Percentiles rank a stretch among this genome's conserved stretches.
These are phyloP conservation scores for Drosophila nigritarsus DNA, from an alignment of 2,888 invertebrate species.

Conservation along the genomic window DNA sequence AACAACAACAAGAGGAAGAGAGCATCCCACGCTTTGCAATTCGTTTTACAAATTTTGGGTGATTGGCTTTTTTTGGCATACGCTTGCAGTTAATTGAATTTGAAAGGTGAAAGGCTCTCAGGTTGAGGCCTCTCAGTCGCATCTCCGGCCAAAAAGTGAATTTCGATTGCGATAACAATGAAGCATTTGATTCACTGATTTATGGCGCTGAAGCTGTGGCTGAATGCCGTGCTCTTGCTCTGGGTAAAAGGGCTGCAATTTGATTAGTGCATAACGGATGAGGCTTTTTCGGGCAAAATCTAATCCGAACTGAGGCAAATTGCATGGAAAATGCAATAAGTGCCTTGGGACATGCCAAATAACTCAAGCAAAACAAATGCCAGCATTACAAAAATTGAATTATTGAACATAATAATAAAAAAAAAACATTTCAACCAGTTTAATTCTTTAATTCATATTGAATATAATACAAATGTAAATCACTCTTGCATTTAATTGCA, in stretches of 20 bases:
- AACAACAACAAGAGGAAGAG: constrained; percentile 26
- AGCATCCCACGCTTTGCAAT: constrained; percentile 76
- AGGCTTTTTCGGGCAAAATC: constrained; percentile 26
- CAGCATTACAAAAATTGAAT: neutral
- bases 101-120: constrained; percentile 75
- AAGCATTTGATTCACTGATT: constrained; percentile 73
- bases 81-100: constrained; percentile 79
- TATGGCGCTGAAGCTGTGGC: constrained; percentile 42
- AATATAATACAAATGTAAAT: constrained; percentile 10
- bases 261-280: constrained; percentile 51
- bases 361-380: no score
- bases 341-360: neutral
- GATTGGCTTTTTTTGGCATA: constrained; percentile 70
- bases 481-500: constrained; percentile 32
- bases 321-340: constrained; percentile 31
- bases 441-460: constrained; percentile 20
- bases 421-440: neutral
- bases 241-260: constrained; percentile 58
- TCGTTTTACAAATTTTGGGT: constrained; percentile 74
- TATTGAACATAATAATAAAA: neutral
- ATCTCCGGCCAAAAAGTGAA: constrained; percentile 26
- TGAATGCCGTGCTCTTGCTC: constrained; percentile 26
- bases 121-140: neutral
- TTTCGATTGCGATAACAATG: constrained; percentile 69
- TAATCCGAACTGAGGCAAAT: constrained; percentile 38